Evolutionary conservation across 2,888 invertebrate genomes (phyloP), one percentile per base, ranked within the genome.

Genomic region (Acrobasis repandana): DNA sequence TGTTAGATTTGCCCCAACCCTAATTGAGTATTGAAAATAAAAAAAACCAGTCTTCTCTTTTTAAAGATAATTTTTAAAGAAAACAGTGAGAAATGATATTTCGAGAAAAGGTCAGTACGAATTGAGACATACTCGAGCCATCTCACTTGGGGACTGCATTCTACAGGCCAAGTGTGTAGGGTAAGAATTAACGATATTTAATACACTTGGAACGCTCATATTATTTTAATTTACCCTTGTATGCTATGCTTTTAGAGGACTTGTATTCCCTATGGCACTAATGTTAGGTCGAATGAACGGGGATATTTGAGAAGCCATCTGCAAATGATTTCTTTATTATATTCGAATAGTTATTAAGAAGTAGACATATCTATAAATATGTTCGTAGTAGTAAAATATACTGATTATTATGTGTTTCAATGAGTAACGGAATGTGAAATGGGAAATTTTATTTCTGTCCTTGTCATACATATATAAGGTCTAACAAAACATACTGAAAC

Each of bases 121-220:
- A 28, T 28, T 28, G 28, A 28, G 28, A 28, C 28, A 28, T 43
- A 43, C 43, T 43, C 14, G 14, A 43, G 43, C 18, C n/a, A n/a
- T 61, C 57, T 62, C 66, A 71, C 70, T 72, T 76, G 71, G 75
- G 75, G 76, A 75, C 73, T 68, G 71, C 72, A 75, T 78, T 77
- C 71, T 70, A 64, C 65, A 61, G 62, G 75, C 28, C 28, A 68
- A 69, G 69, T 72, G 70, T 61, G 63, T 83, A 82, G 79, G 67
- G 74, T 75, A 82, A 82, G 78, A 69, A 75, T 72, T 74, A 82
- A 80, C 70, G 62, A 79, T 79, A 71, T 79, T 75, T 77, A 73
- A 70, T 66, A 69, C 65, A 70, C 68, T 79, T 74, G 70, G 73
- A 76, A 75, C 78, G 79, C 83, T 83, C 84, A 82, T 77, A 75